Base-by-base conservation (phyloP, 1,140 invertebrate genomes). In the Ceratitis capitata region DNA sequence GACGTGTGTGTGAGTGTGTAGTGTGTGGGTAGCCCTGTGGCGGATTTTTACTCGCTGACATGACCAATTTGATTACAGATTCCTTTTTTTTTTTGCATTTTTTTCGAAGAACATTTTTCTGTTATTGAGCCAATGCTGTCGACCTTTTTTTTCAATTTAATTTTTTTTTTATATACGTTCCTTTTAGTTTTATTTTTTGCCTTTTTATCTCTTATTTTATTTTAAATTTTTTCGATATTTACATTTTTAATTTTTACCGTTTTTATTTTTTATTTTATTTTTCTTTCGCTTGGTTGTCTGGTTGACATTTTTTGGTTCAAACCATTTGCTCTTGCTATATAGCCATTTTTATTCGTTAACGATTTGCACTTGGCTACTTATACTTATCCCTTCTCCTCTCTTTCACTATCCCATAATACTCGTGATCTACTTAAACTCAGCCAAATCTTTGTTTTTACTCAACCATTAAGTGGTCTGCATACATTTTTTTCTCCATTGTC, bases 311-410 rank as follows among this genome's bases (percentile, higher is more conserved):
- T n/a, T n/a, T n/a, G n/a, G n/a, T 53, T 53, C n/a, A 53, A 69
- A 12, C 32, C 32, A 69, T 69, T 69, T 69, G 61, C 26, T 69
- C 19, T n/a, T n/a, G n/a, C n/a, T n/a, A n/a, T n/a, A n/a, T 39
- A 14, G 61, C 14, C 16, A 1, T 16, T 39, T 19, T 35, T 69
- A 69, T 69, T 69, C 29, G 61, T 32, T 35, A 69, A 14, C 61
- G 61, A 69, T 69, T 69, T 69, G 61, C 39, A 29, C 29, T 64
- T n/a, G n/a, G n/a, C n/a, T n/a, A n/a, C n/a, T n/a, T n/a, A n/a
- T n/a, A n/a, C n/a, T n/a, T n/a, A n/a, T n/a, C n/a, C n/a, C n/a
- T n/a, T n/a, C n/a, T n/a, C n/a, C n/a, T 35, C 26, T 12, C n/a
- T 29, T 61, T 9, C 58, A 61, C 26, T 12, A 0, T 35, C 14